Base-by-base conservation (phyloP, 2,888 invertebrate genomes). In the Bombylius major region DNA sequence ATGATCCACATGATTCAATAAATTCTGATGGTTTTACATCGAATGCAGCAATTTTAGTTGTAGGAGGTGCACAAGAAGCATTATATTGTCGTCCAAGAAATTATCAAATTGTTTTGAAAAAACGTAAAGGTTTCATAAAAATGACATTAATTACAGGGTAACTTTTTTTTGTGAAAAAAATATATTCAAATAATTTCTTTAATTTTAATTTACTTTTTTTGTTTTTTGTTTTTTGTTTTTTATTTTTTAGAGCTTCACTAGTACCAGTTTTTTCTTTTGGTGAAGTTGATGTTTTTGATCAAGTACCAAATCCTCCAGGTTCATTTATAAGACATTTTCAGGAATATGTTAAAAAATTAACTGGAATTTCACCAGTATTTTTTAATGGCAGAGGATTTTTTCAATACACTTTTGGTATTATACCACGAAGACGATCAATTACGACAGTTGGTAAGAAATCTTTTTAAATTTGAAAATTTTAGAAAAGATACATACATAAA, bases 181-280 rank as follows among this genome's bases (percentile, higher is more conserved):
- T 23, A 23, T 23, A 1, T 23, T 23, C 3, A 23, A 23, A 3
- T 23, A 23, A 23, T 23, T 23, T 23, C 23, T 23, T 23, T 2
- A 23, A 23, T 23, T 23, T 51, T n/a, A 47, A 13, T 44, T 14
- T 39, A 5, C n/a, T 9, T 36, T 36, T 50, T 53, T 32, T 13
- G 36, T 4, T 36, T 11, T 11, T 34, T 14, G 11, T 12, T 31
- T 36, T 36, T 50, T 36, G 12, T 44, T 5, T 32, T 50, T 34
- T 34, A 6, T 34, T 57, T 51, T 47, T 34, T 45, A 92, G 94
- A 12, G 79, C 87, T 0, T 79, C 87, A 0, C 72, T 96, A 56
- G 93, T 96, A 0, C 95, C 96, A 3, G 87, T 90, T 0, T 84
- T 92, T 67, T 86, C 89, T 0, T 96, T 95, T 71, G 94, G 95